Evolutionary conservation across 2,113 vertebrate species (phyloP).

Genomic region (Elephas maximus): DNA sequence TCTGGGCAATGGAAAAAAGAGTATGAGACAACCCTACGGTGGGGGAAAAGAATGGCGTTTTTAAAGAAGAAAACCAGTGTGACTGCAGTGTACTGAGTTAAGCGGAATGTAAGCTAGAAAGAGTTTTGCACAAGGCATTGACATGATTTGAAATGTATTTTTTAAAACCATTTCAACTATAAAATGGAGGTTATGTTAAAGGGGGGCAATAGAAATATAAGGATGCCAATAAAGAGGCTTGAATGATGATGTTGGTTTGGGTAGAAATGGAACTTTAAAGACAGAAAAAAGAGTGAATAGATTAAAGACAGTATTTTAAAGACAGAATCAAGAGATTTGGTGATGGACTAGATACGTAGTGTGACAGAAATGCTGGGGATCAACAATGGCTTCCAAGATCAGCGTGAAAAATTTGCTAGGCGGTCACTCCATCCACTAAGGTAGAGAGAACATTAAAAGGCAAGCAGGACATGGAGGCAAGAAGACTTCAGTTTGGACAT

Average conservation of each 20-base stretch:
- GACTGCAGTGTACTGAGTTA: background rate
- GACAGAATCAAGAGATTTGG: background rate
- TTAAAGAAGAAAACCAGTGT: background rate
- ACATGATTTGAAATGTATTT: background rate
- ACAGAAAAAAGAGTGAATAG: background rate
- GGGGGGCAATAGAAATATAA: background rate
- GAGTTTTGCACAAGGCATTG: background rate
- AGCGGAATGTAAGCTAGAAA: background rate
- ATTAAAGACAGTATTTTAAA: background rate
- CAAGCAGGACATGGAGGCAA: background rate
- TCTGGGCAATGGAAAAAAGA: background rate
- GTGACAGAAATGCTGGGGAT: background rate
- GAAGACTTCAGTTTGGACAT: constrained; percentile 36
- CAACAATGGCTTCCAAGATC: background rate
- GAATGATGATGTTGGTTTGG: background rate
- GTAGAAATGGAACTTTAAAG: background rate
- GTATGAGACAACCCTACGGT: background rate
- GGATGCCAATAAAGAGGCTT: background rate
- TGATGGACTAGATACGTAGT: background rate
- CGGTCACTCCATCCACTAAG: background rate
- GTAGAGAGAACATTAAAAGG: constrained; percentile 40
- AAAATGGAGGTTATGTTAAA: background rate
- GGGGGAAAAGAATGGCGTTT: background rate
- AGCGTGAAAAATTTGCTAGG: background rate
- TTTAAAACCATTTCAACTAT: background rate